Base-by-base conservation (phyloP, 2,888 invertebrate genomes). In the Philaethria dido region DNA sequence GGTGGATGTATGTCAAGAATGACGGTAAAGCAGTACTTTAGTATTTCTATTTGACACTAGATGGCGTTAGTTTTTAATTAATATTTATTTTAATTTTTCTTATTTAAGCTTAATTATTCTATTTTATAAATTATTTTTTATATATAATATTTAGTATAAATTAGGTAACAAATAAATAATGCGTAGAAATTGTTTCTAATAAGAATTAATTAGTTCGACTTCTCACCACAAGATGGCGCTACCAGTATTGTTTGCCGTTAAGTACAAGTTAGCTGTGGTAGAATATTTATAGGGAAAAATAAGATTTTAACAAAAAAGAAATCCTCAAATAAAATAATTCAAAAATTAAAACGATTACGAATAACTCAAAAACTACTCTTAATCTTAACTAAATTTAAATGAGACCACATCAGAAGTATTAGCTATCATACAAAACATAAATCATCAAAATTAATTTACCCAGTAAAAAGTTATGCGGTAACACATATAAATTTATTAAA, bases 151-250 rank as follows among this genome's bases (percentile, higher is more conserved):
- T 29, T 9, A 25, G 0, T 3, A 25, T 9, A 0, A n/a, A 20
- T 8, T 2, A 13, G 0, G 1, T 18, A 13, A 13, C 20, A 20
- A n/a, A 16, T 5, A 20, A 16, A 29, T 11, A 13, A 42, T n/a
- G 0, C 20, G 9, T 8, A 39, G n/a, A 29, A 45, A 1, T 3
- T 2, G 13, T 4, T 18, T 33, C 33, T 13, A 55, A 25, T 45
- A 3, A 45, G 18, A 44, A 45, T 3, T 6, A 2, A 8, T 6
- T 60, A 78, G 69, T 39, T 16, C 0, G 6, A 67, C 88, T 84
- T 85, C 78, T 86, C 77, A 69, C 45, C 73, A 70, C 70, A 69
- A 88, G 89, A 87, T 89, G 88, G 80, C 89, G 81, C 57, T 78
- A 78, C 62, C 0, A 55, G 85, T 83, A 59, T 44, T 66, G 66